Evolutionary conservation across 2,888 invertebrate species (phyloP).

Genomic region (Ernsta delagoae): DNA sequence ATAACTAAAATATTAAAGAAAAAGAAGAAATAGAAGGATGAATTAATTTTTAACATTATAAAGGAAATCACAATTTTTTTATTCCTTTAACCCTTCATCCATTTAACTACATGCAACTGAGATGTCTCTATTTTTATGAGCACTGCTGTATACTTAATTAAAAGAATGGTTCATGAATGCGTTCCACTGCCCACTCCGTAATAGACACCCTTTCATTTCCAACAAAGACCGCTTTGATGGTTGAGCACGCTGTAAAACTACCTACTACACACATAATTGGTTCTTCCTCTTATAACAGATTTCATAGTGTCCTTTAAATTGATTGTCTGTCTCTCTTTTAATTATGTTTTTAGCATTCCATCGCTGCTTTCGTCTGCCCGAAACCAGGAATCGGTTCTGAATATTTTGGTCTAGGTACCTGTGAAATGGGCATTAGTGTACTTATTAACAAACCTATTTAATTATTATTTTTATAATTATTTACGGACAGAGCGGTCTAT

Average conservation of each 20-base stretch:
- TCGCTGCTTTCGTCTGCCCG: background rate
- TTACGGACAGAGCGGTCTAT: too few relatives aligned
- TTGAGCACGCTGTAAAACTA: slow-evolving; percentile 18
- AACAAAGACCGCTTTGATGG: slow-evolving; percentile 25
- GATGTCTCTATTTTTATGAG: slow-evolving; percentile 7
- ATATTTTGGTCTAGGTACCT: background rate
- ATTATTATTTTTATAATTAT: too few relatives aligned
- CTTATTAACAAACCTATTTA: too few relatives aligned
- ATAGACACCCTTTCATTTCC: slow-evolving; percentile 21
- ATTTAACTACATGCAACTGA: background rate
- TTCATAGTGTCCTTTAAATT: too few relatives aligned
- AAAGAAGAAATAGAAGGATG: too few relatives aligned
- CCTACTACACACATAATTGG: background rate
- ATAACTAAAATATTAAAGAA: too few relatives aligned
- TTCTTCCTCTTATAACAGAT: background rate
- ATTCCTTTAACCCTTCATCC: background rate
- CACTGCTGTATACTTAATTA: slow-evolving; percentile 21
- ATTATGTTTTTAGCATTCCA: background rate
- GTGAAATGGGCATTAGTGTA: too few relatives aligned
- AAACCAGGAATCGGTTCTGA: background rate
- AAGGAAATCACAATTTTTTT: too few relatives aligned
- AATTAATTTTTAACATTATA: too few relatives aligned
- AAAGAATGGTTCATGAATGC: slow-evolving; percentile 11
- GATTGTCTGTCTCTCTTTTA: background rate
- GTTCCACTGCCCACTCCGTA: slow-evolving; percentile 17